Evolutionary conservation across 2,888 invertebrate genomes (phyloP), one percentile per base, ranked within the genome.

Genomic region (Heliconius erato): DNA sequence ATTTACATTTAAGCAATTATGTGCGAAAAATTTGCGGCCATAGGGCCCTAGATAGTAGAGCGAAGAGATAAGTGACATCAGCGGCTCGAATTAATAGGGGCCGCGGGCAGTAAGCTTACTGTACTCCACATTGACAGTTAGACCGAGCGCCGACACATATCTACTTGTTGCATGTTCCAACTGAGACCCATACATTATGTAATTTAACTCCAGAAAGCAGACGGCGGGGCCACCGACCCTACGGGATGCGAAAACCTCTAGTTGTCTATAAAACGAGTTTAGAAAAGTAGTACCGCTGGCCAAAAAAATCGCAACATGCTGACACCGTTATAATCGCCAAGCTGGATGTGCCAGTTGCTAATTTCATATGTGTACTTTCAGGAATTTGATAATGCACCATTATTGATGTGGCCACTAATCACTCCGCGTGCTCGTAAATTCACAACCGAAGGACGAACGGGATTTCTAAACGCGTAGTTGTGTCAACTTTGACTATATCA

Each of bases 291-390:
- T 95, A 95, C 95, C 96, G 95, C 96, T 95, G 93, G 93, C 96
- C 96, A 96, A 96, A 96, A 96, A 96, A 96, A 96, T 96, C 95
- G 95, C 96, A 95, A 96, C 96, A 96, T 96, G 96, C 95, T 96
- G 96, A 95, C 96, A 96, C 96, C 96, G 96, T 96, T 96, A 96
- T 95, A 95, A 94, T 95, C 95, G 96, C 96, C 96, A 95, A 94
- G 94, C 94, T 95, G 96, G 96, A 95, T 95, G 96, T 94, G 94
- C 96, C 93, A 95, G 93, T 95, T 96, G 95, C 93, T 94, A 93
- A 92, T 91, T 92, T 92, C 91, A 93, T 90, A 93, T 91, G 94
- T 93, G 91, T 90, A 91, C 89, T 93, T 91, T 91, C 91, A 91
- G 90, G 91, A 92, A 92, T 92, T 92, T 91, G 90, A 91, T 89